Evolutionary conservation across 2,797 vertebrate species (phyloP).

Genomic region (Crax fasciolata): DNA sequence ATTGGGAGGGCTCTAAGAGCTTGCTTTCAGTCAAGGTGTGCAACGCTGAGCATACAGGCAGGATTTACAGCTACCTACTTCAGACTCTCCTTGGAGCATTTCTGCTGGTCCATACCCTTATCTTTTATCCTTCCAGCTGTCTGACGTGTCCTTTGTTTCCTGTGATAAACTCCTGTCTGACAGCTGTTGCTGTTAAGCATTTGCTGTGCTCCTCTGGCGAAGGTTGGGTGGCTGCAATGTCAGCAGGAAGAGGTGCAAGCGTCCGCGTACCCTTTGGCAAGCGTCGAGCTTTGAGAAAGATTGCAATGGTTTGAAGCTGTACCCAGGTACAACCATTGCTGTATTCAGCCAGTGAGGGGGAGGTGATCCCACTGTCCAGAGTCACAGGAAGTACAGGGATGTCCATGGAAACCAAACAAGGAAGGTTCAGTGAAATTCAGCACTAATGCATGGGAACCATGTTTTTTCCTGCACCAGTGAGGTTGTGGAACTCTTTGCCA

Average conservation of each 20-base stretch:
- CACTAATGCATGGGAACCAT: background rate
- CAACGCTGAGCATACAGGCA: background rate
- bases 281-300: background rate
- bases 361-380: background rate
- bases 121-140: background rate
- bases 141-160: background rate
- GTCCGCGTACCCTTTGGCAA: background rate
- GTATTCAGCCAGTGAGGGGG: background rate
- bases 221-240: background rate
- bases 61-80: background rate
- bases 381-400: background rate
- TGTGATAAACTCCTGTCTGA: background rate
- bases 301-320: background rate
- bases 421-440: background rate
- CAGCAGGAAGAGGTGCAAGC: constrained; percentile 40
- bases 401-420: background rate
- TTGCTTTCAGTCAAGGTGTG: background rate
- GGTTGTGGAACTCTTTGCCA: background rate
- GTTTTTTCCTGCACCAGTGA: background rate
- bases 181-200: constrained; percentile 27
- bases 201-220: background rate
- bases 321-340: background rate
- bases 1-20: background rate
- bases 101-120: background rate
- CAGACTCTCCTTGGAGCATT: background rate